Evolutionary conservation across 2,797 vertebrate genomes (phyloP), one percentile per base, ranked within the genome.

Genomic region (Eulemur coronatus): DNA sequence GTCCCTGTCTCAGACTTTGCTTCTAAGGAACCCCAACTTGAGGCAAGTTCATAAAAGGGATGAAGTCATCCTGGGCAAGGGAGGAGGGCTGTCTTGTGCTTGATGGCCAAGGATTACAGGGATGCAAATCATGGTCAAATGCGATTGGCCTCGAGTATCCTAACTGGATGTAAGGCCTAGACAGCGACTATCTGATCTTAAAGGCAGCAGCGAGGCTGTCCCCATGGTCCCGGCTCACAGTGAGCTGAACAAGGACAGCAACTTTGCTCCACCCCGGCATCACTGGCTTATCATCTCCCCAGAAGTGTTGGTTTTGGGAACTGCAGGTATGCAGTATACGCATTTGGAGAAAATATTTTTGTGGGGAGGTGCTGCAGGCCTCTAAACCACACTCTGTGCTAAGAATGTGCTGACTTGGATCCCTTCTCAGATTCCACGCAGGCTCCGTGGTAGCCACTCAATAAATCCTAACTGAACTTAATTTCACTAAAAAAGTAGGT

Each of bases 321-420:
- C 2, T 48, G 4, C n/a, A 52, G 46, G 30, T 18, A 78, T 3
- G 5, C 1, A 12, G 12, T 24, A 26, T 24, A 92, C 5, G 1
- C 28, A 81, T n/a, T 46, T 6, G 50, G 33, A 76, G 84, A 81
- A 97, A 55, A 69, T 41, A 63, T 30, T 80, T 85, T 86, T 57
- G 59, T 85, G 12, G 28, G 30, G 41, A 73, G 15, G 24, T 0
- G 9, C 15, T 15, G 0, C 24, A 46, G 52, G 41, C 35, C 46
- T 26, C 70, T 63, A 46, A n/a, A 52, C 24, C 14, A 80, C 7
- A 50, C 43, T 35, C 4, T 2, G 14, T 2, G 1, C 48, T 55
- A n/a, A 87, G 76, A n/a, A 38, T 12, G 35, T 9, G 10, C 33
- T 43, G 43, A n/a, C 26, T 22, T 46, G n/a, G 46, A 63, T n/a